Conservation (phyloP, 2,113 vertebrate genomes). For the Pantherophis guttatus region DNA sequence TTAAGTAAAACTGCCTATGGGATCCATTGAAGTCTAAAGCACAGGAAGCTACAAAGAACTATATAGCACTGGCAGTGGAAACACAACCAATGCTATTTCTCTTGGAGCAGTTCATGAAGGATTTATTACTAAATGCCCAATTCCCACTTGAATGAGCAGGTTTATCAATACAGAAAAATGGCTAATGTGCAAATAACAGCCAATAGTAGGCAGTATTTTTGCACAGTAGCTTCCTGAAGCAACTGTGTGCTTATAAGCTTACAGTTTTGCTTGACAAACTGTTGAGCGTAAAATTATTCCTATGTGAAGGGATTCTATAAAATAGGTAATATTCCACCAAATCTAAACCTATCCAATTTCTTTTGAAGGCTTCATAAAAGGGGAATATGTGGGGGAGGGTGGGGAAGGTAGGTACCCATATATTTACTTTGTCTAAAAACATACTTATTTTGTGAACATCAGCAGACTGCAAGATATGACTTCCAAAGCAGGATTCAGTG, state of each 20-base stretch:
- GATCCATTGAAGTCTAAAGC: slow-evolving; percentile 13
- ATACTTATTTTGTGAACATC: not conserved
- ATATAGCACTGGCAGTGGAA: not conserved
- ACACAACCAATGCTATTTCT: not conserved
- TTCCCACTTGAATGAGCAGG: not conserved
- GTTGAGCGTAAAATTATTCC: not conserved
- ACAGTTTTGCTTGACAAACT: not conserved
- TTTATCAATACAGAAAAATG: not conserved
- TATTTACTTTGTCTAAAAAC: not conserved
- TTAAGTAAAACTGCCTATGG: slow-evolving; percentile 7
- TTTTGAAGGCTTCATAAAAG: not conserved
- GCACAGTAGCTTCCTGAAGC: not conserved
- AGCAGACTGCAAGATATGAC: not conserved
- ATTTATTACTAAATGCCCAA: not conserved
- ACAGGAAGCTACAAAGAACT: not conserved
- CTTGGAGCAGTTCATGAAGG: not conserved
- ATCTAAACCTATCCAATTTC: not conserved
- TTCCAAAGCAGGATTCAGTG: not conserved
- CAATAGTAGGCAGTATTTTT: not conserved
- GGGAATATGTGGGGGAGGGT: not conserved
- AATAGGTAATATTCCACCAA: not conserved
- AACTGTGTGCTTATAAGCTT: not conserved
- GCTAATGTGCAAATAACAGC: not conserved
- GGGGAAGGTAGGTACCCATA: not conserved
- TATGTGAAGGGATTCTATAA: not conserved